Conservation (phyloP, 2,888 invertebrate genomes). For the Cosmia pyralina region DNA sequence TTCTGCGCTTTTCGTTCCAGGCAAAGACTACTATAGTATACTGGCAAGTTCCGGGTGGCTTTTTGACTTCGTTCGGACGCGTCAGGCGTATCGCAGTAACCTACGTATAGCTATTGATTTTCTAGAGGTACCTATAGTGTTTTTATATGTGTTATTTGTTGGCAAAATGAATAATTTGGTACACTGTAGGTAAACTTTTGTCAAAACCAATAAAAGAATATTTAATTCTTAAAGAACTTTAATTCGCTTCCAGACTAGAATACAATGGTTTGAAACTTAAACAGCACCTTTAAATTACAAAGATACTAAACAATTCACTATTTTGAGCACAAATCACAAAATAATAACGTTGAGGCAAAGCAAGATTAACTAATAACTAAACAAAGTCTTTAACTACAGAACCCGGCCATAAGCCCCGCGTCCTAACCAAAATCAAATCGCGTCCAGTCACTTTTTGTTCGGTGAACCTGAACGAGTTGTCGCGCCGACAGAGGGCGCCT, state of each 20-base stretch:
- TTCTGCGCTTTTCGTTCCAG: no score
- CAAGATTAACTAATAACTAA: not conserved
- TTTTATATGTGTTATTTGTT: no score
- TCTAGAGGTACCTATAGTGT: no score
- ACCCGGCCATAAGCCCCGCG: not conserved
- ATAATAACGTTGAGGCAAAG: constrained; percentile 11
- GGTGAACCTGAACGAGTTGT: no score
- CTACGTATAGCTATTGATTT: no score
- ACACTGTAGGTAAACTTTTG: not conserved
- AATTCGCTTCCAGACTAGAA: constrained; percentile 86
- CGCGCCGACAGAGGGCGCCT: no score
- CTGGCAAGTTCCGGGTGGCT: no score
- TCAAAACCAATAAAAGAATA: constrained; percentile 30
- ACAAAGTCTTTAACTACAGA: constrained; percentile 8
- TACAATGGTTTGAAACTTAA: constrained; percentile 80
- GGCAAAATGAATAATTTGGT: no score
- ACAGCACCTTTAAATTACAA: constrained; percentile 75
- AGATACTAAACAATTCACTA: constrained; percentile 37
- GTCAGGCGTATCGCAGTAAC: no score
- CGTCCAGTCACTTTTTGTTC: not conserved
- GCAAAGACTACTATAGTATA: no score
- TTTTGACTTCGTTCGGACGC: no score
- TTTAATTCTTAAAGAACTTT: constrained; percentile 77
- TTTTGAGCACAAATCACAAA: constrained; percentile 50
- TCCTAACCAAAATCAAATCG: not conserved